phyloP scores from a whole-genome alignment of 2,113 vertebrate genomes.

The Parus major region DNA sequence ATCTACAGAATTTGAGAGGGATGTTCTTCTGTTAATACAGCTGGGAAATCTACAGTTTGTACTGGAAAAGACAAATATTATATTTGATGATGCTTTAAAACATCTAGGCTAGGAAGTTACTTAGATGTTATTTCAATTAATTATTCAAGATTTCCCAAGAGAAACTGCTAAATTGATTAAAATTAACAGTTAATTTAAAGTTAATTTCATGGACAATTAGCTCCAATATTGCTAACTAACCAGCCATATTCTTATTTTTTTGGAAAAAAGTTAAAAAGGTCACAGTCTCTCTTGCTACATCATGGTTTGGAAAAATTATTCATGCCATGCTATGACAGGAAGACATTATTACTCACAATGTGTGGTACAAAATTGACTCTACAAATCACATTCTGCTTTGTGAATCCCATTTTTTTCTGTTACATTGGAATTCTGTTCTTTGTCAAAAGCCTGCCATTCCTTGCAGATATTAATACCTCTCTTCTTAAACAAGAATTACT shows the following conservation, averaged over 20 bases:
- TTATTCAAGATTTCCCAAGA: slow-evolving; percentile 5
- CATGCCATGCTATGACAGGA: not conserved
- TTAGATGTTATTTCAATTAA: not conserved
- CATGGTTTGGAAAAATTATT: not conserved
- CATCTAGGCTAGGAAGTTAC: not conserved
- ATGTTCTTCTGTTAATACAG: not conserved
- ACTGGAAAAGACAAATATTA: not conserved
- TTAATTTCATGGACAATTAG: not conserved
- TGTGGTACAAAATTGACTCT: not conserved
- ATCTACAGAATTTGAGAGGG: not conserved
- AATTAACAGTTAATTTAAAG: slow-evolving; percentile 14
- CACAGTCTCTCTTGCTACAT: not conserved
- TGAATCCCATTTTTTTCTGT: not conserved
- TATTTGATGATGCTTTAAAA: not conserved
- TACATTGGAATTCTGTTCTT: not conserved
- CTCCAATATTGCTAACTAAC: not conserved
- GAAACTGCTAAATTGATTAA: not conserved
- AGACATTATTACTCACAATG: not conserved
- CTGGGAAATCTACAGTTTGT: not conserved
- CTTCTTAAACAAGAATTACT: not conserved
- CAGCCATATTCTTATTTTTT: not conserved
- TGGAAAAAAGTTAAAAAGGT: not conserved
- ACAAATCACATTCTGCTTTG: not conserved
- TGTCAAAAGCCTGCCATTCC: not conserved
- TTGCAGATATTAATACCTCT: not conserved